Conservation (phyloP, 2,888 invertebrate species). For the Congeria kusceri region DNA sequence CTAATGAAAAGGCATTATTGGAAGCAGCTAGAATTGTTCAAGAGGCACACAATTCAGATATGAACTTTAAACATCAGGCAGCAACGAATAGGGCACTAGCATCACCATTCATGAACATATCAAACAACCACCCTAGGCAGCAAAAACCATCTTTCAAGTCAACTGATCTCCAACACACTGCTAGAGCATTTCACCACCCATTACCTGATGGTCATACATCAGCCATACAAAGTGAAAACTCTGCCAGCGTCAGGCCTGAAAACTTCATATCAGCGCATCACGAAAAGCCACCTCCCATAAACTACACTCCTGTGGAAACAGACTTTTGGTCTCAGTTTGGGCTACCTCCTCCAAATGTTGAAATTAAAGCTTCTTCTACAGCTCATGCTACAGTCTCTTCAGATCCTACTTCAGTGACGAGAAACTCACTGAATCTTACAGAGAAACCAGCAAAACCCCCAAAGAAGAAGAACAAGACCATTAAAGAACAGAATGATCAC, state of each 20-base stretch:
- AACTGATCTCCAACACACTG: too few species aligned
- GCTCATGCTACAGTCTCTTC: not conserved
- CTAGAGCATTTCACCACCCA: not conserved
- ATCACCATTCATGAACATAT: slow-evolving; percentile 48
- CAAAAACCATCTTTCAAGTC: slow-evolving; percentile 7
- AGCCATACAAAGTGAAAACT: not conserved
- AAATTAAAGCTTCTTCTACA: not conserved
- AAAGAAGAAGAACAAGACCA: slow-evolving; percentile 15
- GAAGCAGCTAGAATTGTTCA: slow-evolving; percentile 49
- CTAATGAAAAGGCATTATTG: slow-evolving; percentile 40
- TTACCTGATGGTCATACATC: not conserved
- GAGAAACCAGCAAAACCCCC: slow-evolving; percentile 20
- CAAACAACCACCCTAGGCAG: slow-evolving; percentile 45
- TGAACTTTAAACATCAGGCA: slow-evolving; percentile 11
- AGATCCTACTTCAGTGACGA: too few species aligned
- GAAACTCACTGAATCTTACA: not conserved
- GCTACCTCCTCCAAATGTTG: slow-evolving; percentile 29
- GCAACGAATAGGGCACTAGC: slow-evolving; percentile 13
- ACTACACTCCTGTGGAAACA: not conserved
- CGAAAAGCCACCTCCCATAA: not conserved
- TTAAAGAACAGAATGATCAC: too few species aligned
- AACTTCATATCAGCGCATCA: not conserved
- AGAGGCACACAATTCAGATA: slow-evolving; percentile 40
- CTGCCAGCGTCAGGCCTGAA: not conserved
- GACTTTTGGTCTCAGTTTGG: slow-evolving; percentile 54